phyloP scores from a whole-genome alignment of 2,888 invertebrate species.

The Odontothrips loti region DNA sequence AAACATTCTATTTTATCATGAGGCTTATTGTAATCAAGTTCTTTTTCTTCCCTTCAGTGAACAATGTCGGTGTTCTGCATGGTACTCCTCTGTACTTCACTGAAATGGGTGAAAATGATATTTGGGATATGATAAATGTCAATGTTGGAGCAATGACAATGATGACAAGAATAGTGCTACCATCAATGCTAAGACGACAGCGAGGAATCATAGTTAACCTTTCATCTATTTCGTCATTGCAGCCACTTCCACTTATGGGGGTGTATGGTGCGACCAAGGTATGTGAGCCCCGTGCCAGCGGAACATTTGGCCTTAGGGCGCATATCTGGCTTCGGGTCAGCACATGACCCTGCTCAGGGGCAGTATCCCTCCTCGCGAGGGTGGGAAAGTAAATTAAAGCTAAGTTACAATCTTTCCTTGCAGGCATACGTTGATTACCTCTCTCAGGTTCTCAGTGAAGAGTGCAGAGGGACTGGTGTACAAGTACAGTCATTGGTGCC shows the following conservation, averaged over 20 bases:
- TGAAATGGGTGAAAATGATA: constrained; percentile 9
- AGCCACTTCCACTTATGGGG: not conserved
- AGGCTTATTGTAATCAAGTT: no score
- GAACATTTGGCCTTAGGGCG: no score
- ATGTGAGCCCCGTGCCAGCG: no score
- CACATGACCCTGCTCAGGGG: no score
- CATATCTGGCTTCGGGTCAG: no score
- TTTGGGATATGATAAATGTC: not conserved
- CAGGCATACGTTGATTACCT: not conserved
- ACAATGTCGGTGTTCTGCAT: not conserved
- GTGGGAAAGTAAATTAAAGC: not conserved
- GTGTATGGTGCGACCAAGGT: not conserved
- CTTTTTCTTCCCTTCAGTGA: not conserved
- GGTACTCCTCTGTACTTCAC: not conserved
- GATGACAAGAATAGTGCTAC: not conserved
- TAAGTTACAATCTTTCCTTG: not conserved
- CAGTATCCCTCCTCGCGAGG: no score
- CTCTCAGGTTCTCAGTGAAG: not conserved
- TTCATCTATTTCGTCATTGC: not conserved
- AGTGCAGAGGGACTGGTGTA: not conserved
- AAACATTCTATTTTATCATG: no score
- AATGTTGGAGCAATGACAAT: not conserved
- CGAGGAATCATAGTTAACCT: not conserved
- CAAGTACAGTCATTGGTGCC: not conserved
- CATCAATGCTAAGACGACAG: not conserved